Evolutionary conservation across 2,113 vertebrate genomes (phyloP).

Genomic region (Lota lota): DNA sequence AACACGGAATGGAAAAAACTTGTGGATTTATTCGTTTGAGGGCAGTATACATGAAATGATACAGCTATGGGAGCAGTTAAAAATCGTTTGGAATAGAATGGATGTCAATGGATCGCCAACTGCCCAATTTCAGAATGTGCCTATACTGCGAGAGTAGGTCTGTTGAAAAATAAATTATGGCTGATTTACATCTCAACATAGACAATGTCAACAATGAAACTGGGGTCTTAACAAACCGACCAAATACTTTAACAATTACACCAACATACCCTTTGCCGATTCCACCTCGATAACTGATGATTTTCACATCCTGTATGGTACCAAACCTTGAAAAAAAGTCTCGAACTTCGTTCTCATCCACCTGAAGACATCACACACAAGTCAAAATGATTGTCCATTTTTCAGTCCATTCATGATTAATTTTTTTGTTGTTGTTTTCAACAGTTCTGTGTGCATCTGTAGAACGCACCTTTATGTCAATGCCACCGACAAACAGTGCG

Average conservation of each 20-base stretch:
- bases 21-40: too few relatives aligned
- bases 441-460: not conserved
- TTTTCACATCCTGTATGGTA: slow-evolving; percentile 90
- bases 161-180: too few relatives aligned
- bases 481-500: slow-evolving; percentile 92
- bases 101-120: too few relatives aligned
- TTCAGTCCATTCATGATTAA: not conserved
- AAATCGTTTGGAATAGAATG: too few relatives aligned
- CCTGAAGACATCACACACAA: slow-evolving; percentile 65
- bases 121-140: too few relatives aligned
- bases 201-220: not conserved
- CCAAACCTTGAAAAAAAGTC: slow-evolving; percentile 85
- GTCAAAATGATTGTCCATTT: too few relatives aligned
- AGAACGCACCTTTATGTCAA: slow-evolving; percentile 83
- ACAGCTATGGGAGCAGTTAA: too few relatives aligned
- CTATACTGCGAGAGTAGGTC: too few relatives aligned
- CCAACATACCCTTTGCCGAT: slow-evolving; percentile 89
- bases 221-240: too few relatives aligned
- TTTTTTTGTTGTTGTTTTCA: not conserved
- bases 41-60: too few relatives aligned
- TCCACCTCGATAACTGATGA: slow-evolving; percentile 91
- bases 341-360: slow-evolving; percentile 86
- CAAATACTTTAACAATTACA: not conserved
- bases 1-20: too few relatives aligned
- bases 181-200: not conserved